phyloP scores from a whole-genome alignment of 2,888 invertebrate species.

The Cantharis lateralis region DNA sequence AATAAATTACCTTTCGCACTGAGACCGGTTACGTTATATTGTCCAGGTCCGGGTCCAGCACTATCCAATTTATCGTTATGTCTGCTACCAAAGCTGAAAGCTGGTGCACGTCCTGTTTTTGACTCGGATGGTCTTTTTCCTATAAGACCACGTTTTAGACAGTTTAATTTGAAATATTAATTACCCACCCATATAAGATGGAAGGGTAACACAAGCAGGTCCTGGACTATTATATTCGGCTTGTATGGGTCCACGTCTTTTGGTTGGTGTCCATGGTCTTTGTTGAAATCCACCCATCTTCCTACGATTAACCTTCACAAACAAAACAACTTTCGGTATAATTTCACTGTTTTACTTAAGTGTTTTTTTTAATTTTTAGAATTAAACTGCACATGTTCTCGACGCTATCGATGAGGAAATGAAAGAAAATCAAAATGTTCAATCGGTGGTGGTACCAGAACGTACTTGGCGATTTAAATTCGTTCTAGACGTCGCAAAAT shows the following conservation, averaged over 20 bases:
- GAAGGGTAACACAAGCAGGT: slow-evolving; percentile 83
- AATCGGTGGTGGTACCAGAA: slow-evolving; percentile 16
- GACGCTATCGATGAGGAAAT: background rate
- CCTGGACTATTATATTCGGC: slow-evolving; percentile 87
- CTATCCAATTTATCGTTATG: slow-evolving; percentile 63
- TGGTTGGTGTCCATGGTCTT: slow-evolving; percentile 89
- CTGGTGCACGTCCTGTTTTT: slow-evolving; percentile 76
- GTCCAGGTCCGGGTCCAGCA: slow-evolving; percentile 86
- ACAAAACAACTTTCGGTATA: background rate
- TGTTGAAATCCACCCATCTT: slow-evolving; percentile 75
- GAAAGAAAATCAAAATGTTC: background rate
- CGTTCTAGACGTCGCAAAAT: slow-evolving; percentile 1
- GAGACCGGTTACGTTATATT: slow-evolving; percentile 85
- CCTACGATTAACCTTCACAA: slow-evolving; percentile 2
- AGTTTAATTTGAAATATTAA: background rate
- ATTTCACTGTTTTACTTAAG: background rate
- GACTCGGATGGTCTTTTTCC: slow-evolving; percentile 80
- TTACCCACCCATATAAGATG: slow-evolving; percentile 75
- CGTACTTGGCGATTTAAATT: slow-evolving; percentile 13
- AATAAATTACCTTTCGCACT: slow-evolving; percentile 72
- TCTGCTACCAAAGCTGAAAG: slow-evolving; percentile 79
- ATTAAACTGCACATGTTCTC: background rate
- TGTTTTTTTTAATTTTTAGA: background rate
- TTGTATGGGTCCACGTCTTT: slow-evolving; percentile 84
- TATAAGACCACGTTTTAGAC: slow-evolving; percentile 8